Base-by-base conservation (phyloP, 1,140 invertebrate genomes). In the Eumaeus atala region DNA sequence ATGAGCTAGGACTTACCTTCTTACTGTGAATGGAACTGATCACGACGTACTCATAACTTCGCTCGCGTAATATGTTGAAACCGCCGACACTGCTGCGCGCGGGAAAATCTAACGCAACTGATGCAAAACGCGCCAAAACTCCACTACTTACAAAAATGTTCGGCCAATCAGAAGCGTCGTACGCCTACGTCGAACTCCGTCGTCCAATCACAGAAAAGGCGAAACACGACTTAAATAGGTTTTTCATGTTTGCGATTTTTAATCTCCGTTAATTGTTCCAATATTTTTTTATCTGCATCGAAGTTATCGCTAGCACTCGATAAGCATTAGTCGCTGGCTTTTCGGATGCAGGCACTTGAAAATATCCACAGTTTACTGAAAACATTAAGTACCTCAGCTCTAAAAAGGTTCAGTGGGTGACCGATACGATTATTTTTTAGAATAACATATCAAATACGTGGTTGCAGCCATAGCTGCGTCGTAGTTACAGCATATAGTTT, bases 61-160 rank as follows among this genome's bases (percentile, higher is more conserved):
- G 35, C 11, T 51, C 58, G 58, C 70, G 67, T 64, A 65, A 74
- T 52, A 66, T 59, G 52, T 64, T 58, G 10, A 56, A 68, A 56
- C 51, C 53, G 42, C 50, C 54, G 35, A 57, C 65, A 59, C 54
- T 57, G 64, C 51, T 60, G 36, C 64, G 58, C 72, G 71, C 76
- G 72, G 65, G 70, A 80, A 81, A 76, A 51, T 66, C 64, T 37
- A 58, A 51, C 61, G 48, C 64, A 77, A 85, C 79, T 85, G 82
- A 70, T 68, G 72, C 59, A 76, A 77, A 80, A 58, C 79, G 71
- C 82, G 82, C 67, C 61, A 85, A 83, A 82, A 74, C 79, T 60
- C 54, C 58, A 54, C 63, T 83, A 80, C 78, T 85, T 85, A 85
- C 77, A 67, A 57, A 21, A 47, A 51, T 34, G 6, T 40, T 21